Conservation (phyloP, 35 echinoderm and acorn worm genomes). For the Hemicentrotus pulcherrimus region DNA sequence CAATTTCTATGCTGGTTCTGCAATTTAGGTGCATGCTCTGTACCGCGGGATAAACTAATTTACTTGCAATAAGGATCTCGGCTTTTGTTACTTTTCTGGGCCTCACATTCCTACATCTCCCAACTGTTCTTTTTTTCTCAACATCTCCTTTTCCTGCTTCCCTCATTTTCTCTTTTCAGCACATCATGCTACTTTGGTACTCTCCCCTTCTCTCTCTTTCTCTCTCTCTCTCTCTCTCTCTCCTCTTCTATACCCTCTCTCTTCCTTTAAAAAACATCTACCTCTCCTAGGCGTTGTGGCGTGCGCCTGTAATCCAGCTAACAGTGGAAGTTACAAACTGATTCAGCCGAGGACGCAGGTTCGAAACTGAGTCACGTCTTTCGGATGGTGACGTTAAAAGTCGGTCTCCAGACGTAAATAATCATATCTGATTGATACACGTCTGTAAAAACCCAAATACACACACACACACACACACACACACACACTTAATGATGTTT, state of each 20-base stretch:
- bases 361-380: too few species aligned
- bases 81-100: not conserved
- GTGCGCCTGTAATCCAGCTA: too few species aligned
- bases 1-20: not conserved
- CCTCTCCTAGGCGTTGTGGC: too few species aligned
- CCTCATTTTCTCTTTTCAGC: not conserved
- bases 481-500: too few species aligned
- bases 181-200: not conserved
- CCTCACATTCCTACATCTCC: not conserved
- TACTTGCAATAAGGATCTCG: not conserved
- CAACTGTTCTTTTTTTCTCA: not conserved
- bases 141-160: not conserved
- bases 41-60: slow-evolving; percentile 17
- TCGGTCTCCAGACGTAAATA: too few species aligned
- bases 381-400: too few species aligned
- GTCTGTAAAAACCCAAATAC: too few species aligned
- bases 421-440: too few species aligned
- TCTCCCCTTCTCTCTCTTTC: not conserved
- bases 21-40: not conserved
- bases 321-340: too few species aligned
- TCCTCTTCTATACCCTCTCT: not conserved
- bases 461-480: too few species aligned
- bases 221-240: not conserved
- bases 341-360: too few species aligned
- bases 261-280: too few species aligned